Base-by-base conservation (phyloP, 2,797 vertebrate species). In the Coccyzus lansbergi region DNA sequence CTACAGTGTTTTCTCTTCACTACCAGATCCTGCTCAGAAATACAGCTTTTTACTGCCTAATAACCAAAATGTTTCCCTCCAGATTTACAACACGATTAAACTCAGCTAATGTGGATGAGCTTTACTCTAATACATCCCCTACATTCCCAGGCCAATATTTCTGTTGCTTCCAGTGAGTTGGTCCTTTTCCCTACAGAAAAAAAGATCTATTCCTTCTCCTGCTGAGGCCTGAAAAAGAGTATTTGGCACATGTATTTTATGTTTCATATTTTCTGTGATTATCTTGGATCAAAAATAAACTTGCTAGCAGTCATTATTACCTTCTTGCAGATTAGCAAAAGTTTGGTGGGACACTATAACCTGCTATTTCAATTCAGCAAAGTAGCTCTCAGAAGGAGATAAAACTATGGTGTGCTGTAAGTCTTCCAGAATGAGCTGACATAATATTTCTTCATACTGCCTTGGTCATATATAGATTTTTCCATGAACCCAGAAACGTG, bases 291-390 rank as follows among this genome's bases (percentile, higher is more conserved):
- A 88, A 90, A 94, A 81, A 82, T 67, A 28, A 92, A 82, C 52
- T 84, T 82, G n/a, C 71, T 93, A 74, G 63, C 64, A 90, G 86
- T 84, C 80, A 74, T 94, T 92, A 84, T 76, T 88, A 62, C 52
- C n/a, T 88, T 68, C 68, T 60, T 67, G 75, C 56, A 84, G 51
- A 86, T 60, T 70, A 94, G 56, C 46, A 34, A 7, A 58, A 40
- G 19, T 84, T 88, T 84, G 48, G 52, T 77, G 46, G 74, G 51
- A 67, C 12, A 8, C 62, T 72, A 34, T 38, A 90, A 83, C 65
- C 65, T 92, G 42, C 85, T 46, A 20, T 71, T 81, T 83, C 49
- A 81, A 91, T 90, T 72, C 62, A 36, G 52, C 15, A 44, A 36
- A 83, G 77, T 33, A 79, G 42, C 4, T 0, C 52, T 90, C n/a